Percentiles rank a stretch among this genome's conserved stretches.
Evolutionary conservation across 2,888 invertebrate species (phyloP).

Genomic region (Thalpophila matura): DNA sequence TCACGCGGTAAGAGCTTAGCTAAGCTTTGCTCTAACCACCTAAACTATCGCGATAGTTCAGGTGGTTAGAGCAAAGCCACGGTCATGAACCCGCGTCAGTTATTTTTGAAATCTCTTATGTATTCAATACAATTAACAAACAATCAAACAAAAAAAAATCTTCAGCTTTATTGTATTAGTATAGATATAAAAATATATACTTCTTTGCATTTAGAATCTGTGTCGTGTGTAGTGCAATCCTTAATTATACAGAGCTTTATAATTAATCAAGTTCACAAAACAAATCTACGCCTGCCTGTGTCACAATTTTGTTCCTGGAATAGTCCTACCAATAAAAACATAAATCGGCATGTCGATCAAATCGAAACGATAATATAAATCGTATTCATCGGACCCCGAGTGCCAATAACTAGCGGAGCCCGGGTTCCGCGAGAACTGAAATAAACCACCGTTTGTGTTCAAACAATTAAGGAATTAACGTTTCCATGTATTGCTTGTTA

Average conservation of each 20-base stretch:
- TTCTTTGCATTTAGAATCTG: not conserved
- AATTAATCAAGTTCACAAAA: slow-evolving; percentile 25
- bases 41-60: too few relatives aligned
- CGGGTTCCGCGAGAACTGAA: not conserved
- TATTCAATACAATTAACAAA: too few relatives aligned
- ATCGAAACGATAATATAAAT: slow-evolving; percentile 20
- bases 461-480: slow-evolving; percentile 2
- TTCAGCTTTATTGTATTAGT: not conserved
- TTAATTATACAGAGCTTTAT: slow-evolving; percentile 3
- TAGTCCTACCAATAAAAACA: slow-evolving; percentile 24
- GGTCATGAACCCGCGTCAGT: too few relatives aligned
- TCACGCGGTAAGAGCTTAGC: too few relatives aligned
- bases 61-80: too few relatives aligned
- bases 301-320: slow-evolving; percentile 10
- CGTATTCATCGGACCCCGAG: not conserved
- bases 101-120: too few relatives aligned
- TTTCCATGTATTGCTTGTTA: not conserved
- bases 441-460: not conserved
- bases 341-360: slow-evolving; percentile 28
- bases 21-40: too few relatives aligned
- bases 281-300: not conserved
- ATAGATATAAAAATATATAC: too few relatives aligned
- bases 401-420: not conserved
- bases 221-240: not conserved
- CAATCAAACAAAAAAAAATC: too few relatives aligned